These are phyloP conservation scores for Pimephales promelas DNA, from an alignment of 2,113 vertebrate species.

Conservation along the genomic window DNA sequence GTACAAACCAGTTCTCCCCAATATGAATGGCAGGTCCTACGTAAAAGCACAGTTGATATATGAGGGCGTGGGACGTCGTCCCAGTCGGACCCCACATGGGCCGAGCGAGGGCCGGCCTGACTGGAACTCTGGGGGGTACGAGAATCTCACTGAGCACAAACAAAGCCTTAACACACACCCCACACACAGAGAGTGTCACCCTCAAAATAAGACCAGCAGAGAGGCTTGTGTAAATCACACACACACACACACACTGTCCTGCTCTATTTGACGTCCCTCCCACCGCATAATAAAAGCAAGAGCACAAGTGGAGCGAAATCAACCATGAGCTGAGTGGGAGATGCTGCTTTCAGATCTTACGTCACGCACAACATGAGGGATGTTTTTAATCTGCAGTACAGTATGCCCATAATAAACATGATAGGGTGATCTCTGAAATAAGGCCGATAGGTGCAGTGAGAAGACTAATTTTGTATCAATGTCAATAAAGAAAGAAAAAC, in stretches of 20 bases:
- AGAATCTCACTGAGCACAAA: constrained; percentile 66
- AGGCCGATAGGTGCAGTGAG: neutral
- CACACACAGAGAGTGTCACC: constrained; percentile 50
- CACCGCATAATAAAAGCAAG: constrained; percentile 33
- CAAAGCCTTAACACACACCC: constrained; percentile 61
- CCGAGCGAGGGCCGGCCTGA: constrained; percentile 59
- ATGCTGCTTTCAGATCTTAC: neutral
- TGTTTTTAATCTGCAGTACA: neutral
- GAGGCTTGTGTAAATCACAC: constrained; percentile 61
- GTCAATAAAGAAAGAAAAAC: too few relatives aligned
- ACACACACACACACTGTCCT: constrained; percentile 39
- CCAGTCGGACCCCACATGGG: constrained; percentile 66
- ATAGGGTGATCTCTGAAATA: neutral
- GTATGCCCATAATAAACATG: neutral
- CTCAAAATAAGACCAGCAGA: constrained; percentile 58
- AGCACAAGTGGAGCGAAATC: constrained; percentile 18
- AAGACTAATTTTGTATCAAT: neutral
- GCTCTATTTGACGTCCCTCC: constrained; percentile 27
- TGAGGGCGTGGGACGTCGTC: constrained; percentile 66
- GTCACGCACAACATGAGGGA: neutral
- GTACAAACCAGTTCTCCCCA: neutral
- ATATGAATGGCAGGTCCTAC: constrained; percentile 51
- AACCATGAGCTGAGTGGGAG: constrained; percentile 5
- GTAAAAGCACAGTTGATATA: constrained; percentile 65
- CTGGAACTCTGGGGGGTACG: constrained; percentile 53